A percentile compares a stretch with the other conserved stretches of the same genome.
Evolutionary conservation across 1,140 invertebrate species (phyloP).

Genomic region (Melanaphis sacchari): DNA sequence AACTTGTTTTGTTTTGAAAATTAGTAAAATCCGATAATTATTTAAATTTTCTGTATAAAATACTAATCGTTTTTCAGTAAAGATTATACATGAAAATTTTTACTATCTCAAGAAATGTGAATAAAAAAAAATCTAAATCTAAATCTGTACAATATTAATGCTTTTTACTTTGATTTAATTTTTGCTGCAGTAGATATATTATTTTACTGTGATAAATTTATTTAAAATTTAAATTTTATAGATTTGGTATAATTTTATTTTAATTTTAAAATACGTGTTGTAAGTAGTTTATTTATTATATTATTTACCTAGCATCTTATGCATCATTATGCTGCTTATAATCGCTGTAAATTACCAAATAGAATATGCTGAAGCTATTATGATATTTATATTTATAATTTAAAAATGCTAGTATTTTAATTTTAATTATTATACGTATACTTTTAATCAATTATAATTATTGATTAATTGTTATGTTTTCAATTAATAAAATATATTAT

Average conservation of each 20-base stretch:
- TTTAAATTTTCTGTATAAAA: neutral
- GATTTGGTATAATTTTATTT: neutral
- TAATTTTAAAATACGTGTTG: neutral
- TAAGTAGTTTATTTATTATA: neutral
- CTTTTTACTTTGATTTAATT: too few relatives aligned
- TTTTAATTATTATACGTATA: neutral
- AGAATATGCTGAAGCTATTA: neutral
- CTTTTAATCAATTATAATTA: too few relatives aligned
- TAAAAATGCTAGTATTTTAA: neutral
- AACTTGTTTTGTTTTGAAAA: neutral
- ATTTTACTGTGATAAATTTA: neutral
- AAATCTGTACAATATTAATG: neutral
- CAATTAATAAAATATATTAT: neutral
- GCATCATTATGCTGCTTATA: neutral
- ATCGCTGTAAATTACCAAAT: neutral
- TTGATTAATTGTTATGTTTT: too few relatives aligned
- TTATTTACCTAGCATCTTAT: neutral
- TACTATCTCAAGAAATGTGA: too few relatives aligned
- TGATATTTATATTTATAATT: neutral
- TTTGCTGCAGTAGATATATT: neutral
- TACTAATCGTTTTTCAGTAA: neutral
- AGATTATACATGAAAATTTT: neutral
- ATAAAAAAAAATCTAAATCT: neutral
- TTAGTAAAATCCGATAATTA: neutral
- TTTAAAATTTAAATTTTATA: neutral